A percentile compares a stretch with the other conserved stretches of the same genome.
These are phyloP conservation scores for Sussaba pulchella DNA, from an alignment of 2,888 invertebrate genomes.

Conservation along the genomic window DNA sequence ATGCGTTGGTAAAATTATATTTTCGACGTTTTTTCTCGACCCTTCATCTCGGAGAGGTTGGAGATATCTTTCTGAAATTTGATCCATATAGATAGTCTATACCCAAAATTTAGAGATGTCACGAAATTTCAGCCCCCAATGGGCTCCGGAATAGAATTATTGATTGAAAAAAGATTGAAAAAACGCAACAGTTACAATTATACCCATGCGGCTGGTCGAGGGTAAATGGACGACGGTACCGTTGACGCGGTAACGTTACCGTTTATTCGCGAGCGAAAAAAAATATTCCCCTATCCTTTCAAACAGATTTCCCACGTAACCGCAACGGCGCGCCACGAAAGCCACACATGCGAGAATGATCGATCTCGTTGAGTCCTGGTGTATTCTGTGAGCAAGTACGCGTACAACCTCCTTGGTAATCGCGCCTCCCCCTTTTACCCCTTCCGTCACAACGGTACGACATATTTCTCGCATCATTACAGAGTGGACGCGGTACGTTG, in stretches of 20 bases:
- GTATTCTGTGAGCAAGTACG: conserved; percentile 65
- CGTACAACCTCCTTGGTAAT: conserved; percentile 28
- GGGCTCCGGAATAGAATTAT: too few species aligned
- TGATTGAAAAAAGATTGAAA: too few species aligned
- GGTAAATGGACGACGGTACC: too few species aligned
- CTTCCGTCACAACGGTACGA: conserved; percentile 9
- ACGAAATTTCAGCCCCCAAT: too few species aligned
- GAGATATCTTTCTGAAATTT: too few species aligned
- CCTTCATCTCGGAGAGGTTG: too few species aligned
- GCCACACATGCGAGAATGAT: conserved; percentile 57
- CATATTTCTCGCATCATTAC: conserved; percentile 48
- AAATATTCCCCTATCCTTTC: conserved; percentile 6
- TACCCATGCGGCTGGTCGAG: too few species aligned
- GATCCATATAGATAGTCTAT: too few species aligned
- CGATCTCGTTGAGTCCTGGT: conserved; percentile 74
- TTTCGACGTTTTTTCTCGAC: too few species aligned
- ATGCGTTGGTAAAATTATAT: too few species aligned
- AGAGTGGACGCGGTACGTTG: conserved; percentile 70
- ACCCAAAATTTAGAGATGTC: too few species aligned
- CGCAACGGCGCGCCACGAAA: conserved; percentile 53
- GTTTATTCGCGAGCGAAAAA: background rate
- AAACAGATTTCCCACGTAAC: conserved; percentile 75
- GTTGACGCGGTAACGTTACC: background rate
- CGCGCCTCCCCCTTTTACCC: conserved; percentile 36
- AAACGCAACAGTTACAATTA: too few species aligned